Percentiles rank a stretch among this genome's conserved stretches.
phyloP scores from a whole-genome alignment of 2,797 vertebrate species.

The Falco berigora region DNA sequence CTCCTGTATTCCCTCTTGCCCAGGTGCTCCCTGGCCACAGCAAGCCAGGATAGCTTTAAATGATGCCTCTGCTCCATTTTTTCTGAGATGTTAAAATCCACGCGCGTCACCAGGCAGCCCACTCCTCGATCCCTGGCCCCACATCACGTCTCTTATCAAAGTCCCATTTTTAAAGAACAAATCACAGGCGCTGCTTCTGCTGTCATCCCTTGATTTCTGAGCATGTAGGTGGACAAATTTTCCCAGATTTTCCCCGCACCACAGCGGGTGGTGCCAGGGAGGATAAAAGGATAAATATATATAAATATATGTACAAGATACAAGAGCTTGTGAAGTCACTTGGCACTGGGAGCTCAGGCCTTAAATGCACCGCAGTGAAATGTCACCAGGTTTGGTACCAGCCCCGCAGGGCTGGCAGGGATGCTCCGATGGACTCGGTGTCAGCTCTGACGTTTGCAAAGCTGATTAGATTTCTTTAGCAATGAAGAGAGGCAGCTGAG shows the following conservation, averaged over 20 bases:
- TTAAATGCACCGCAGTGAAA: not conserved
- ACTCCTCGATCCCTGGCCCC: rapidly evolving
- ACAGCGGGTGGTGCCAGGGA: not conserved
- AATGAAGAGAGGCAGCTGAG: not conserved
- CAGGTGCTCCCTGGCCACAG: not conserved
- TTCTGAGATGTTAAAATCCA: not conserved
- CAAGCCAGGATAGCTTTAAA: not conserved
- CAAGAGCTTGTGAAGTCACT: not conserved
- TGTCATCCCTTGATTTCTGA: not conserved
- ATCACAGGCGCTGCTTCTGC: not conserved
- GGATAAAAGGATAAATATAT: not conserved
- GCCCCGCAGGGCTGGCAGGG: not conserved
- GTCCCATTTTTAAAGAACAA: not conserved
- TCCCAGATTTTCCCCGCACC: not conserved
- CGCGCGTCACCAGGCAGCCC: not conserved
- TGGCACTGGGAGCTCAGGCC: not conserved
- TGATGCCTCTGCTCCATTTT: not conserved
- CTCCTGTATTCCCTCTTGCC: not conserved
- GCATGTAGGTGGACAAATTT: not conserved
- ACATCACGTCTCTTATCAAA: not conserved
- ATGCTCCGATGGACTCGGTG: rapidly evolving
- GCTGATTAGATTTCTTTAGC: not conserved
- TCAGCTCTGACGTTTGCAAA: not conserved
- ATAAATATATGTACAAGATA: not conserved
- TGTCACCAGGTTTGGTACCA: not conserved